Percentiles rank a stretch among this genome's conserved stretches.
These are phyloP conservation scores for Mercenaria mercenaria DNA, from an alignment of 1,140 invertebrate genomes.

Conservation along the genomic window DNA sequence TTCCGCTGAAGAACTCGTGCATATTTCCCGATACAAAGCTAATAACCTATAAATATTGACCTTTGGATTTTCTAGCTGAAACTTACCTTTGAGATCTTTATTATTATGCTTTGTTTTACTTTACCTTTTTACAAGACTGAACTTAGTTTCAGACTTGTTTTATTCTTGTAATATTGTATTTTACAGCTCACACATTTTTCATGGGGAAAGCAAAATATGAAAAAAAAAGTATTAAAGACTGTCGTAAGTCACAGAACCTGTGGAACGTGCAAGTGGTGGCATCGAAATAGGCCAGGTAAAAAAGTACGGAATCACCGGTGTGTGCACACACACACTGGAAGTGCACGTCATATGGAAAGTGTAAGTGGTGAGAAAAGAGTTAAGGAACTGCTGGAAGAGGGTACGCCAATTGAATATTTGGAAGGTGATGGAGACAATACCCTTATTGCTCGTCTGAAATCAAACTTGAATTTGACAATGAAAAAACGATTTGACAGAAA, in stretches of 20 bases:
- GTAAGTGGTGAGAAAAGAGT: constrained; percentile 39
- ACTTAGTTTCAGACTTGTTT: too few relatives aligned
- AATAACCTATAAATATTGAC: too few relatives aligned
- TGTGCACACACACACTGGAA: constrained; percentile 20
- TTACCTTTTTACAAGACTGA: too few relatives aligned
- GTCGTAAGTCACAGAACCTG: constrained; percentile 43
- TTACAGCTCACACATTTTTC: neutral
- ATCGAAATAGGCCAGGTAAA: constrained; percentile 1
- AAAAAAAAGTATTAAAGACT: constrained; percentile 58
- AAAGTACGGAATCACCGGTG: neutral
- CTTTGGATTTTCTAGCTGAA: too few relatives aligned
- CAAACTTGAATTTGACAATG: neutral
- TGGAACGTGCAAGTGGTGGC: constrained; percentile 54
- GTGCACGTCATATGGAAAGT: too few relatives aligned
- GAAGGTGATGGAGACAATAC: constrained; percentile 67
- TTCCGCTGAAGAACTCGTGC: too few relatives aligned
- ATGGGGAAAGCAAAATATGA: constrained; percentile 41
- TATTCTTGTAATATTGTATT: neutral
- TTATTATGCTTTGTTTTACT: too few relatives aligned
- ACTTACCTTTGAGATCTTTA: too few relatives aligned
- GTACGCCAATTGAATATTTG: constrained; percentile 54
- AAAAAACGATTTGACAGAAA: constrained; percentile 64
- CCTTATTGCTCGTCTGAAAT: constrained; percentile 33
- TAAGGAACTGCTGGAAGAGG: constrained; percentile 9
- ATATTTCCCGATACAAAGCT: too few relatives aligned